Base-by-base conservation (phyloP, 2,797 vertebrate species). In the Numenius phaeopus region DNA sequence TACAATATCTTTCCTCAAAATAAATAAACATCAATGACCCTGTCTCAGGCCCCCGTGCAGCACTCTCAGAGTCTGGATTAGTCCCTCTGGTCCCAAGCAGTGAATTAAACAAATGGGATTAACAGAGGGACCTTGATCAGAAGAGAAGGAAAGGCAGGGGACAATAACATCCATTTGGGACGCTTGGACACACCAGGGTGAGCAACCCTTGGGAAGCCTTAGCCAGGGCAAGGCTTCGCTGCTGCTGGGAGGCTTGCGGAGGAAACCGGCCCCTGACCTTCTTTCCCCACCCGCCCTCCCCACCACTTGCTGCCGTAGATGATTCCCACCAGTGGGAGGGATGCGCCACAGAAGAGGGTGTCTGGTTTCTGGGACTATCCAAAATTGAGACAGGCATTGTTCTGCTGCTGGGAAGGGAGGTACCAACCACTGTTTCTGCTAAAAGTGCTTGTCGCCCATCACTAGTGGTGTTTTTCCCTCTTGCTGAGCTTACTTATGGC, bases 371-470 rank as follows among this genome's bases (percentile, higher is more conserved):
- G 26, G 20, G 29, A 58, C 54, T 34, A 69, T 42, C n/a, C 73
- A 62, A 66, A 94, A 52, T 39, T 0, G 15, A 75, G 22, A 12
- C 61, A 67, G 17, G 18, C 20, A 39, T 26, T 34, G 23, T 39
- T 87, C 37, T 42, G 19, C 66, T 69, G 34, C 66, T 89, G 81
- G 7, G 14, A 84, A 79, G 46, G n/a, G 73, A 89, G 29, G 29
- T 50, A 37, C 5, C 54, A 87, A 16, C 14, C 1, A 6, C 57
- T 65, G 7, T 57, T 90, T 61, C 80, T 92, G 62, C 40, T 82
- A 65, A 67, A 62, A 10, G 23, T 1, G 1, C 52, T 49, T 0
- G 0, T 52, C 1, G 0, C 40, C 50, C 46, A 37, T 22, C 58
- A 65, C 49, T 42, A 39, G 9, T 12, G 10, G 14, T 32, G 54